These are phyloP conservation scores for Doris montereyensis DNA, from an alignment of 2,888 invertebrate species.

Conservation along the genomic window DNA sequence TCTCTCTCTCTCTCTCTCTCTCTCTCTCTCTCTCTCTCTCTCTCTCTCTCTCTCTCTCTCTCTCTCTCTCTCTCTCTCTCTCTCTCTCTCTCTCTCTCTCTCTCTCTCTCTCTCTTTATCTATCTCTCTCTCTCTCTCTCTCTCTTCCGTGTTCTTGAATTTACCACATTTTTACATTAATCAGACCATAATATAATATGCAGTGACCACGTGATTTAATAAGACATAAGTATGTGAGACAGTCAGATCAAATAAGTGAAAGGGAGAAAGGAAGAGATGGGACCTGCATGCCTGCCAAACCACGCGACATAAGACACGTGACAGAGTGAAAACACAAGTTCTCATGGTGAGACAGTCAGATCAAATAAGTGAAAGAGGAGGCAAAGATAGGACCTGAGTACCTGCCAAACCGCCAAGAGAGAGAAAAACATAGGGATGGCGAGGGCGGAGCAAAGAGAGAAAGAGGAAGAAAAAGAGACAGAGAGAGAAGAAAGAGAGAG, in stretches of 20 bases:
- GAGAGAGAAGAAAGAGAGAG: neutral
- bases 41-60: neutral
- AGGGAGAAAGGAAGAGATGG: too few relatives aligned
- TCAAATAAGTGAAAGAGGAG: too few relatives aligned
- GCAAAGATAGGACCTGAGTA: too few relatives aligned
- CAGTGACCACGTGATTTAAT: too few relatives aligned
- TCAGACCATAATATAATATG: too few relatives aligned
- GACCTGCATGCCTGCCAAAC: too few relatives aligned
- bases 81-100: constrained; percentile 32
- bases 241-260: too few relatives aligned
- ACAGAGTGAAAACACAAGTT: too few relatives aligned
- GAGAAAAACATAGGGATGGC: neutral
- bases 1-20: constrained; percentile 23
- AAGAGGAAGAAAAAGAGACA: neutral
- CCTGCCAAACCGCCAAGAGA: neutral
- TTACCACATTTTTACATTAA: too few relatives aligned
- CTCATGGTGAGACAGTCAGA: too few relatives aligned
- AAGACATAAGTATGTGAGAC: too few relatives aligned
- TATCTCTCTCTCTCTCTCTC: constrained; percentile 29
- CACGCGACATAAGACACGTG: too few relatives aligned
- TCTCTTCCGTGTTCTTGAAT: constrained; percentile 12
- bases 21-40: constrained; percentile 13
- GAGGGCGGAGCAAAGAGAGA: neutral
- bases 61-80: constrained; percentile 23
- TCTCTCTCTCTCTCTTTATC: constrained; percentile 35